Percentiles rank a stretch among this genome's conserved stretches.
phyloP scores from a whole-genome alignment of 2,888 invertebrate genomes.

The Diogma glabrata region DNA sequence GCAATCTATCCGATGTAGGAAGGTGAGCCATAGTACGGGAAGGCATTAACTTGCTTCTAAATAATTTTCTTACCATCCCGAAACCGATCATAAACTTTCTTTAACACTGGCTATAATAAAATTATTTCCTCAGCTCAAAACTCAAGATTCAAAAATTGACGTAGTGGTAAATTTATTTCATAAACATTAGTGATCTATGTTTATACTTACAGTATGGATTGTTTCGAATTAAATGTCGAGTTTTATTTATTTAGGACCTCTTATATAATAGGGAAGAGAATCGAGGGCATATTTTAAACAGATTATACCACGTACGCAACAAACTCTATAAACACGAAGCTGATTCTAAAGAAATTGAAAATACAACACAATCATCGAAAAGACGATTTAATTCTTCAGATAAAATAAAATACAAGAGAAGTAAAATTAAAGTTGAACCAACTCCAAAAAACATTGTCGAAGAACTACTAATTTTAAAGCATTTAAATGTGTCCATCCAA shows the following conservation, averaged over 20 bases:
- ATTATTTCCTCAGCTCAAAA: not conserved
- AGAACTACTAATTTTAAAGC: not conserved
- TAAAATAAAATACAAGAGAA: not conserved
- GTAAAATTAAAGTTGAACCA: not conserved
- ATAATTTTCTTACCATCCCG: too few relatives aligned
- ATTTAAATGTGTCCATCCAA: not conserved
- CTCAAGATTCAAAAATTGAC: too few relatives aligned
- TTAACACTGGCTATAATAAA: not conserved
- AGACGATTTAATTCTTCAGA: not conserved
- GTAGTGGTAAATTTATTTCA: not conserved
- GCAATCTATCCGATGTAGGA: not conserved
- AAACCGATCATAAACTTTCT: not conserved
- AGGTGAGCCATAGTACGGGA: not conserved
- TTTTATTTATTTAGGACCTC: not conserved
- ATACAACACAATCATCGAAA: not conserved
- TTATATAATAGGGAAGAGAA: conserved; percentile 1
- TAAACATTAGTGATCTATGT: too few relatives aligned
- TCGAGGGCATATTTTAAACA: not conserved
- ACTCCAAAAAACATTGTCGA: not conserved
- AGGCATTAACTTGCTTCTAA: too few relatives aligned
- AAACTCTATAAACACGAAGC: not conserved
- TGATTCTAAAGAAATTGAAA: not conserved
- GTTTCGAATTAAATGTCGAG: too few relatives aligned
- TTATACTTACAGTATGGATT: too few relatives aligned
- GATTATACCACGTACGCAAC: conserved; percentile 1